Evolutionary conservation across 2,797 vertebrate genomes (phyloP), one percentile per base, ranked within the genome.

Genomic region (Ctenopoma kingsleyae): DNA sequence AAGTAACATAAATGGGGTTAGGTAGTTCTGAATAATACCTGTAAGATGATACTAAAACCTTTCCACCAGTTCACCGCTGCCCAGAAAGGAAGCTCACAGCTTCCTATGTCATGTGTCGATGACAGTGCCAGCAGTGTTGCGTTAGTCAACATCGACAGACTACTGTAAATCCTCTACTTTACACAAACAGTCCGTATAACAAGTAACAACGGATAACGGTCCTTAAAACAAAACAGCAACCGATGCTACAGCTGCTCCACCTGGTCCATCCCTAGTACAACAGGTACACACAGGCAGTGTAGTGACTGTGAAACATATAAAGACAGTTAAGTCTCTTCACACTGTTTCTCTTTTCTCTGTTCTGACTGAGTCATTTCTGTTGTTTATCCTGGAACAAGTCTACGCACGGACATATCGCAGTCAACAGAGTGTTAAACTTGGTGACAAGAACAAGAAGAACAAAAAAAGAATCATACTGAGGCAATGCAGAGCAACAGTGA

Each of bases 91-190:
- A 27, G 23, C 6, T 46, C 47, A 23, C n/a, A 16, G 54, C 38
- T 46, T 63, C 43, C 30, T 12, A 12, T 35, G 67, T 78, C 84
- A 88, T 83, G 71, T 74, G 75, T 67, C 56, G 47, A 17, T 83
- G 71, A 85, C 47, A 49, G 59, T 57, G 72, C 40, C 55, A 46
- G 52, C 17, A 52, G 27, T 59, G 17, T 12, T 46, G 56, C 52
- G 69, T 81, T 61, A 62, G 67, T 80, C 74, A 76, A 54, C 66
- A 51, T 6, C 8, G 3, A 8, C 41, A 6, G 6, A 7, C 5
- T 2, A 16, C 10, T 35, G 8, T 40, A 64, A 57, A 58, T 35
- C 44, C 16, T 58, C 17, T 41, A 23, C 46, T 51, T 63, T 25
- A 62, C 10, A 35, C 35, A 59, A 47, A 54, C 62, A 51, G 67